Base-by-base conservation (phyloP, 2,888 invertebrate species). In the Notocelia uddmanniana region DNA sequence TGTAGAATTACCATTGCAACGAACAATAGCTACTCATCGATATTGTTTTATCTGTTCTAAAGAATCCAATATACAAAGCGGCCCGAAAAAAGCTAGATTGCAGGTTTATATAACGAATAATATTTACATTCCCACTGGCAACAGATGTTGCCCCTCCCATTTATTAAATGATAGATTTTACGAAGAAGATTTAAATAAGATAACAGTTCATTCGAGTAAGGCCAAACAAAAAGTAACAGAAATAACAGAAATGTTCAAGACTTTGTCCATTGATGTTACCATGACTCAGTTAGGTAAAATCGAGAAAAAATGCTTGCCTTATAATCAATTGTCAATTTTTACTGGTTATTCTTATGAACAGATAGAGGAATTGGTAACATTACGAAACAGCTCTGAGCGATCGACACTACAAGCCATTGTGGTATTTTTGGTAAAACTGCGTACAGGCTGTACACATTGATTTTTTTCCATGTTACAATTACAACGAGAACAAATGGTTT, bases 11-110 rank as follows among this genome's bases (percentile, higher is more conserved):
- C 54, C 64, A 54, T 37, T 54, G 19, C 54, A 54, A 64, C 0
- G 64, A 37, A 54, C 64, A 54, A 37, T 54, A 41, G 34, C 64
- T 64, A 54, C 64, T 52, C 64, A 64, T 37, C 19, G 64, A 37
- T 64, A 37, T 54, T 64, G 64, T n/a, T 64, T 34, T 64, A 37
- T 64, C 37, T 54, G 54, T 21, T 64, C 54, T 23, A 21, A 54
- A 13, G 34, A 37, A 5, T 6, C 2, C 8, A 64, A 54, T 21
- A 2, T 54, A 54, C 64, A 54, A 64, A 64, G 15, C 8, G 15
- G 37, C 54, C 64, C 64, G 21, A 64, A 64, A 54, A 64, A 64
- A 37, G 54, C 64, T 37, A 64, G 58, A 37, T 11, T 58, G 19
- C 58, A 58, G 58, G 34, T 37, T 19, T 58, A 58, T 31, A 55